Evolutionary conservation across 2,888 invertebrate species (phyloP), one percentile per base, ranked within the genome.

Genomic region (Boloria euphrosyne): DNA sequence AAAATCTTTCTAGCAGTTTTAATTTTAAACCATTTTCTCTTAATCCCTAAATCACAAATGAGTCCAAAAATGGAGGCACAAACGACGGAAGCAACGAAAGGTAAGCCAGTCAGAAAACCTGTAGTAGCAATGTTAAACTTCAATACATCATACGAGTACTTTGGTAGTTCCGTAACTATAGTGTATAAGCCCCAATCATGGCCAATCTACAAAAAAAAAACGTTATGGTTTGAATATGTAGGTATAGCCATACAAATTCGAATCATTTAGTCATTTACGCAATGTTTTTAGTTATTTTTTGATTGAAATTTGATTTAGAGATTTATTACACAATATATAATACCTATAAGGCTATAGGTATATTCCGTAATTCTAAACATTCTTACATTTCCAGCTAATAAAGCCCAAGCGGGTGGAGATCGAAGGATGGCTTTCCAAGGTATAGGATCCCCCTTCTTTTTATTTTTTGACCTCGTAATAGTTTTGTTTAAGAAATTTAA

Each of bases 381-480:
- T 38, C 86, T 86, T 65, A 79, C 78, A 71, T 94, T 94, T 63
- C 94, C 95, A 7, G 86, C 87, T 4, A 95, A 89, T 44, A 95
- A 75, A 0, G 95, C 95, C 89, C 94, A 93, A 70, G 95, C 81
- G 0, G 95, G 94, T 5, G 89, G 78, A 5, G 93, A 95, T 0
- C 87, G 93, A 0, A 94, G 76, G 50, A 95, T 93, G 0, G 88
- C 85, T 70, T 81, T 87, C 95, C 95, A 95, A 0, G 95, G 95
- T 1, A 94, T 93, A 0, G 91, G 86, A 31, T 89, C 89, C 31
- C 90, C 76, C 4, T 54, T 65, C 66, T 80, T 82, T 69, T 85
- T 80, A 7, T 54, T 66, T 17, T 72, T 67, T 52, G 74, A 62
- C 27, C 68, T 70, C 0, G 74, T 77, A 13, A 93, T 90, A 71